Percentiles rank a stretch among this genome's conserved stretches.
phyloP scores from a whole-genome alignment of 37 sponge, comb jelly and placozoan genomes.

The Halisarca cf. caerulea region DNA sequence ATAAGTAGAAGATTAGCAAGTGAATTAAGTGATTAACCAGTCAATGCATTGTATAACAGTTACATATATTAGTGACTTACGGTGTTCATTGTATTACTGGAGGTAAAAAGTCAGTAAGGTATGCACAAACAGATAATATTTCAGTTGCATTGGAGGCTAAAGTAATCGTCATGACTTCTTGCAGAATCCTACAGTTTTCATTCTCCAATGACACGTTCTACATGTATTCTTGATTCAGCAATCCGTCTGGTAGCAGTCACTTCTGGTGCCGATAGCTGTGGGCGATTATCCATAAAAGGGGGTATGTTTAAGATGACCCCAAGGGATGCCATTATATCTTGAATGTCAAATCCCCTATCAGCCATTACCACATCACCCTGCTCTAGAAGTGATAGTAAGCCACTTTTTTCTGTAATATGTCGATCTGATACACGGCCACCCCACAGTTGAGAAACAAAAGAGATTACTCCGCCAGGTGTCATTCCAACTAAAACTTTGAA shows the following conservation, averaged over 20 bases:
- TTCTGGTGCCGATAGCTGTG: not conserved
- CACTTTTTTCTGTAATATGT: not conserved
- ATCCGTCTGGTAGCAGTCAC: slow-evolving; percentile 5
- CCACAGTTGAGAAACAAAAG: slow-evolving; percentile 12
- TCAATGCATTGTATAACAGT: too few species aligned
- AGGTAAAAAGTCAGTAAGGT: not conserved
- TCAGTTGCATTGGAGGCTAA: not conserved
- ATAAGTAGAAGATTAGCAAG: not conserved
- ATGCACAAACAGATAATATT: slow-evolving; percentile 5
- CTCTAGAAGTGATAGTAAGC: not conserved
- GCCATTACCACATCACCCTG: slow-evolving; percentile 18
- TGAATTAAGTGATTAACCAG: too few species aligned
- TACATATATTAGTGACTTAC: too few species aligned
- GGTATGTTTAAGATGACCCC: not conserved
- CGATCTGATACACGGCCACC: slow-evolving; percentile 19
- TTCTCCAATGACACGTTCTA: not conserved
- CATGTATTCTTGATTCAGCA: slow-evolving; percentile 13
- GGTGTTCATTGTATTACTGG: too few species aligned
- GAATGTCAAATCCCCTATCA: slow-evolving; percentile 17
- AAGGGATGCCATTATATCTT: not conserved
- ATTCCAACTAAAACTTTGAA: slow-evolving; percentile 16
- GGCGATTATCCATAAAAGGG: not conserved
- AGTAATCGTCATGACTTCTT: not conserved
- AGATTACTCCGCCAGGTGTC: not conserved
- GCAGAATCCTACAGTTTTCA: not conserved